These are phyloP conservation scores for Lerema accius DNA, from an alignment of 1,140 invertebrate species.

Conservation along the genomic window DNA sequence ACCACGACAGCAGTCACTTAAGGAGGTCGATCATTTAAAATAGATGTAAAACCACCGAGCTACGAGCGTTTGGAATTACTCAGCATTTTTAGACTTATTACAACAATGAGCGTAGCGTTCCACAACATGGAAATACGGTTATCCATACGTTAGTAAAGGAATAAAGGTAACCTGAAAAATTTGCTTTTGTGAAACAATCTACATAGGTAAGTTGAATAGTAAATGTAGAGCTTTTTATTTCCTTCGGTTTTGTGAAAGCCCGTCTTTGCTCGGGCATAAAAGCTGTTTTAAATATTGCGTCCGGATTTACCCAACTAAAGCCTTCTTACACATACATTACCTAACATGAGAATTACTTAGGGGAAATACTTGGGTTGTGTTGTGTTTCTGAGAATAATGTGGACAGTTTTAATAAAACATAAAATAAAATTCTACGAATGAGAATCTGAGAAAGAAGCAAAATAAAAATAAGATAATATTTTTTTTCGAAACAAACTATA, in stretches of 20 bases:
- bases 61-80: no score
- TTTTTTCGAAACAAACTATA: no score
- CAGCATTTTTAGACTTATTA: constrained; percentile 10
- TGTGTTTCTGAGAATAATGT: constrained; percentile 33
- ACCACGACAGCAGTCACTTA: no score
- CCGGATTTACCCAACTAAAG: constrained; percentile 61
- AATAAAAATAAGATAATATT: no score
- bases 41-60: no score
- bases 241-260: constrained; percentile 51
- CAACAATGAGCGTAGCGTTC: no score
- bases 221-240: constrained; percentile 59
- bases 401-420: no score
- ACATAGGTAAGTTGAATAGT: constrained; percentile 48
- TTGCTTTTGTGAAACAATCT: constrained; percentile 34
- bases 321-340: constrained; percentile 59
- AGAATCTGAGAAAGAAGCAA: no score
- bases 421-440: no score
- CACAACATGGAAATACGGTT: neutral
- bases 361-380: constrained; percentile 39
- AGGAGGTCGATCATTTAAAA: no score
- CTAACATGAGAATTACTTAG: constrained; percentile 52
- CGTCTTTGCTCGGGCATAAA: constrained; percentile 57
- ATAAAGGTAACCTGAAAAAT: constrained; percentile 30
- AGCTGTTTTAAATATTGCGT: constrained; percentile 72
- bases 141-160: constrained; percentile 17